Percentiles rank a stretch among this genome's conserved stretches.
These are phyloP conservation scores for Epiblema foenella DNA, from an alignment of 2,888 invertebrate species.

Conservation along the genomic window DNA sequence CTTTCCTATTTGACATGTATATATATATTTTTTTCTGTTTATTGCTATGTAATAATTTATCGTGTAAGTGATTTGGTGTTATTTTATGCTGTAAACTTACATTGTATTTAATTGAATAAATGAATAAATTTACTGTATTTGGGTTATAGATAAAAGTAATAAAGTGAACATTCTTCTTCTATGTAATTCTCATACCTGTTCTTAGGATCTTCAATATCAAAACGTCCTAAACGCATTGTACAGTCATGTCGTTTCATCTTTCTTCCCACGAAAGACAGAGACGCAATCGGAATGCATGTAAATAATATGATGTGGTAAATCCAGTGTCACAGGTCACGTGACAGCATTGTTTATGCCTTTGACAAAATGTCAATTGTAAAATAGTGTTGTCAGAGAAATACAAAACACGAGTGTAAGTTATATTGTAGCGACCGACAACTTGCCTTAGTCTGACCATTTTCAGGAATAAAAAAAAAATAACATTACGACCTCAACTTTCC, in stretches of 20 bases:
- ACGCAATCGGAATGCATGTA: slow-evolving; percentile 33
- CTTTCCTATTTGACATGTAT: too few relatives aligned
- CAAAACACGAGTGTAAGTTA: background rate
- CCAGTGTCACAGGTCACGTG: slow-evolving; percentile 37
- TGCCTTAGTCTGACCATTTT: too few relatives aligned
- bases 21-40: too few relatives aligned
- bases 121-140: too few relatives aligned
- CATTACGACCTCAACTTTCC: too few relatives aligned
- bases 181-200: slow-evolving; percentile 21
- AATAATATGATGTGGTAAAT: slow-evolving; percentile 21
- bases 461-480: too few relatives aligned
- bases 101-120: too few relatives aligned
- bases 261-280: background rate
- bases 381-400: background rate
- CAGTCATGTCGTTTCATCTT: background rate
- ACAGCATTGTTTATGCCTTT: slow-evolving; percentile 26
- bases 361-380: slow-evolving; percentile 24
- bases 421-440: too few relatives aligned
- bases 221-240: background rate
- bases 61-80: too few relatives aligned
- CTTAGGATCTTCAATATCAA: background rate
- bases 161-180: slow-evolving; percentile 17
- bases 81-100: too few relatives aligned
- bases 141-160: too few relatives aligned
- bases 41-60: too few relatives aligned